phyloP scores from a whole-genome alignment of 2,888 invertebrate genomes.

The Drosophila meridionalis region DNA sequence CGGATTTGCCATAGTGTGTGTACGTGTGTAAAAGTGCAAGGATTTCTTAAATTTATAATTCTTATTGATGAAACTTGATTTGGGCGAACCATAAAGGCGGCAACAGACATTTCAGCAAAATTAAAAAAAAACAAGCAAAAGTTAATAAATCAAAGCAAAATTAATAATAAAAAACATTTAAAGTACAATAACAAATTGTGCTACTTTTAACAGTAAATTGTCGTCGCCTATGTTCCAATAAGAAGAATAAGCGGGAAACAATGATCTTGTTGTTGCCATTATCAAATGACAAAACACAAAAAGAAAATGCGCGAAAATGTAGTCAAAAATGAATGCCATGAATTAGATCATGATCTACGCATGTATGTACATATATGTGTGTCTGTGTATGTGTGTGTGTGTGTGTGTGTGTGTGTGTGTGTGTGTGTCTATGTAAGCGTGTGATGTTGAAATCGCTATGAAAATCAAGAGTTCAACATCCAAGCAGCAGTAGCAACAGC shows the following conservation, averaged over 20 bases:
- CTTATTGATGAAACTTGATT: slow-evolving; percentile 15
- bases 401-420: neutral
- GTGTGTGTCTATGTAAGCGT: neutral
- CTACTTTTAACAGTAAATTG: neutral
- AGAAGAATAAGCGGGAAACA: slow-evolving; percentile 15
- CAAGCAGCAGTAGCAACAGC: slow-evolving; percentile 10
- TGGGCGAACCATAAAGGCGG: slow-evolving; percentile 15
- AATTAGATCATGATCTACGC: neutral
- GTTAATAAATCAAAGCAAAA: slow-evolving; percentile 6
- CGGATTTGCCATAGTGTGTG: slow-evolving; percentile 2
- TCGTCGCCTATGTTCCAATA: slow-evolving; percentile 8
- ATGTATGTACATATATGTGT: neutral
- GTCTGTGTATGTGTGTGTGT: neutral
- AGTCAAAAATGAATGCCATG: slow-evolving; percentile 12
- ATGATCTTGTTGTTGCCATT: slow-evolving; percentile 7
- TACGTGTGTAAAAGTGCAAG: slow-evolving; percentile 20
- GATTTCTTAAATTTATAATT: slow-evolving; percentile 15
- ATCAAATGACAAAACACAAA: neutral
- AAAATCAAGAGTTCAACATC: slow-evolving; percentile 19
- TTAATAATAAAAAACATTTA: neutral
- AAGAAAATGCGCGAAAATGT: slow-evolving; percentile 6
- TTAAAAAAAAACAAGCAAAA: neutral
- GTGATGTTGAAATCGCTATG: slow-evolving; percentile 2
- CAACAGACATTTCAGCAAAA: slow-evolving; percentile 2
- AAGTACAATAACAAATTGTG: neutral